Base-by-base conservation (phyloP, 2,797 vertebrate genomes). In the Dryobates pubescens region DNA sequence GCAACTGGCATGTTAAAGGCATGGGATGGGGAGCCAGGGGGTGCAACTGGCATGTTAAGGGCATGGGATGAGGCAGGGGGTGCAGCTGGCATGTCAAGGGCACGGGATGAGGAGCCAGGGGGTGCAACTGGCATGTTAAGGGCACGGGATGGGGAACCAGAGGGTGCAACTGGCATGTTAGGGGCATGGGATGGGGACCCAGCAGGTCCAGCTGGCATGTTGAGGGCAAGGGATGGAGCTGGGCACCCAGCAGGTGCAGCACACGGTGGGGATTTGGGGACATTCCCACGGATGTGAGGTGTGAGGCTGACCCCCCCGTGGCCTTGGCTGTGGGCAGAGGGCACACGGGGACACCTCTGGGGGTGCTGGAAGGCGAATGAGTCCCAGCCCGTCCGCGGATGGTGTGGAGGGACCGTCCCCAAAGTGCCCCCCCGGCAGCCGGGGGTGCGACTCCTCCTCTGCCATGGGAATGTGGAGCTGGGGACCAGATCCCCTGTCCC, bases 331-430 rank as follows among this genome's bases (percentile, higher is more conserved):
- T 19, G 68, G 57, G 59, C 56, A 58, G 47, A 8, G 38, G 43
- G 36, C 1, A 41, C 0, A 1, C 4, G 36, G 63, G 68, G 67
- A 61, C 54, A 20, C 8, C 1, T 4, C 16, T 32, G 57, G 58
- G 43, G 56, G n/a, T 1, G 0, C 43, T 1, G 47, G 17, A 30
- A 17, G 36, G 27, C 6, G 5, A 29, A 20, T 32, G 19, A 4
- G 1, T 12, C 69, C 78, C 0, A 1, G 26, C 30, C 3, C 22
- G 51, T 38, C 67, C 73, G 45, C 4, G 4, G 8, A 3, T 0
- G 2, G 36, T 4, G 23, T 53, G 8, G 32, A 38, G 45, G 67
- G 47, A 77, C 36, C 34, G 2, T 41, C 22, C 17, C 30, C 2
- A 1, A 24, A 38, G 26, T 2, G 58, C 32, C n/a, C 41, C 41